Conservation (phyloP, 35 echinoderm and acorn worm genomes). For the Apostichopus californicus region DNA sequence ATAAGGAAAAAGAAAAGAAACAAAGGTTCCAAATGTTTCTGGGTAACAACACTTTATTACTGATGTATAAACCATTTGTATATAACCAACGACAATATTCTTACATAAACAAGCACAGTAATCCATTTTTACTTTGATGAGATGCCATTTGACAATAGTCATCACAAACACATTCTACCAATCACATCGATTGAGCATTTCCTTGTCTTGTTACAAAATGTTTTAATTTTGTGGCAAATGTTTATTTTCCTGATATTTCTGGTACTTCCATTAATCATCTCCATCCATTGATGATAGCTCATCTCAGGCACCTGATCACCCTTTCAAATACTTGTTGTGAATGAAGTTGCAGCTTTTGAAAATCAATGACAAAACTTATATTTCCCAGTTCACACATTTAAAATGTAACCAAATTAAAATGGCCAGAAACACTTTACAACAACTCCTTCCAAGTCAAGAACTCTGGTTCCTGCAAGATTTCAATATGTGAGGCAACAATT, state of each 20-base stretch:
- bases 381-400: background rate
- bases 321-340: background rate
- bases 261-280: background rate
- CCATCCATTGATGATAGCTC: background rate
- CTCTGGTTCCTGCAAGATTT: no score
- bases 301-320: background rate
- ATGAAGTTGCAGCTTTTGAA: background rate
- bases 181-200: background rate
- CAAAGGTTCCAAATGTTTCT: no score
- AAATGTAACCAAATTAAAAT: background rate
- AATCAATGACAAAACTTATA: background rate
- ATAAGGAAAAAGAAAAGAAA: background rate
- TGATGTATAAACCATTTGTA: no score
- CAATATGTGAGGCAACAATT: no score
- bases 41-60: no score
- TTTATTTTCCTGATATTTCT: background rate
- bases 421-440: background rate
- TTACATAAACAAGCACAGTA: no score
- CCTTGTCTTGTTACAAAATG: background rate
- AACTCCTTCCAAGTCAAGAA: background rate
- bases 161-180: background rate
- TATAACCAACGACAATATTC: no score
- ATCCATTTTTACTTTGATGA: no score
- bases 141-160: background rate
- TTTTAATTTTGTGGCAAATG: no score